phyloP scores from a whole-genome alignment of 2,113 vertebrate genomes.

The Neoarius graeffei region DNA sequence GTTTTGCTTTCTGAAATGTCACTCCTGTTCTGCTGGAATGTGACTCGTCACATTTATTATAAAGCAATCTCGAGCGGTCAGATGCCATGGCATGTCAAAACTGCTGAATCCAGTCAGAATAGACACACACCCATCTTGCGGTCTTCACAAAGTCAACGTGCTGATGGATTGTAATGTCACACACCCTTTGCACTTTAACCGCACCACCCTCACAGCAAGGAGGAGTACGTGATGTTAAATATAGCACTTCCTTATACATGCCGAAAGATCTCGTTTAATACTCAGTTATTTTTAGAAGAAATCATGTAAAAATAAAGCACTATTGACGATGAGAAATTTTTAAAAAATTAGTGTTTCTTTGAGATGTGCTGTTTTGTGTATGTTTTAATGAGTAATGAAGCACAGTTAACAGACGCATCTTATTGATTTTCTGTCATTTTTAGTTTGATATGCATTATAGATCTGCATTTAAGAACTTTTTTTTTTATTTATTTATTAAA shows the following conservation, averaged over 20 bases:
- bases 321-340: too few species aligned
- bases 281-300: too few species aligned
- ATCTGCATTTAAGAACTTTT: too few species aligned
- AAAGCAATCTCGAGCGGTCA: background rate
- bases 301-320: too few species aligned
- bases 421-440: too few species aligned
- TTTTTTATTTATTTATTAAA: background rate
- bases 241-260: too few species aligned
- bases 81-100: background rate
- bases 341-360: too few species aligned
- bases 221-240: background rate
- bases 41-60: background rate
- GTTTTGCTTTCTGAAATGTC: background rate
- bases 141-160: background rate
- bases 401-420: too few species aligned
- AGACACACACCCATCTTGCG: background rate
- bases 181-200: conserved; percentile 28
- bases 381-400: too few species aligned
- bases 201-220: background rate
- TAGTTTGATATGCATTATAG: too few species aligned
- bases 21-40: background rate
- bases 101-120: background rate
- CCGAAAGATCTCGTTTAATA: background rate
- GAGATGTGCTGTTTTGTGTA: too few species aligned
- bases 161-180: conserved; percentile 4